phyloP scores from a whole-genome alignment of 2,888 invertebrate species.

The Drosophila histrio region DNA sequence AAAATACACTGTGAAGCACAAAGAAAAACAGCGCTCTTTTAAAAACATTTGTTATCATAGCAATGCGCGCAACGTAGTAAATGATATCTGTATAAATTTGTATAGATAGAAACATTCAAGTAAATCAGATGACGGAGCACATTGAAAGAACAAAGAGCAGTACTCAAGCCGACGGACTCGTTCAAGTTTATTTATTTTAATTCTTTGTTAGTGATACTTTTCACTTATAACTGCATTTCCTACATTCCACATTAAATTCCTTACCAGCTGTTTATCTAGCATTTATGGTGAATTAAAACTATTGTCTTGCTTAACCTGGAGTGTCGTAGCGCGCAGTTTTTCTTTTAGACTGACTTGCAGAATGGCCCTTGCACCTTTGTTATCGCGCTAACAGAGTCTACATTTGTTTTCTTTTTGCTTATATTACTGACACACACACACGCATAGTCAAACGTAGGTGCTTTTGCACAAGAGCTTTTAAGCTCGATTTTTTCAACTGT shows the following conservation, averaged over 20 bases:
- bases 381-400: slow-evolving; percentile 11
- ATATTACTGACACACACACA: neutral
- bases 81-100: no score
- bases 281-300: slow-evolving; percentile 2
- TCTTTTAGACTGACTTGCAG: slow-evolving; percentile 27
- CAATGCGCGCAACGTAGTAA: no score
- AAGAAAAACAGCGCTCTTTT: no score
- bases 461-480: slow-evolving; percentile 8
- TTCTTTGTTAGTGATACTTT: neutral
- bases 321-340: slow-evolving; percentile 10
- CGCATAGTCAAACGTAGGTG: neutral
- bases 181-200: neutral
- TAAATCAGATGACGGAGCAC: neutral
- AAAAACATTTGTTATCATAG: slow-evolving; percentile 11
- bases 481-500: slow-evolving; percentile 10
- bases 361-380: slow-evolving; percentile 26
- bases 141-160: slow-evolving; percentile 30
- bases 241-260: neutral
- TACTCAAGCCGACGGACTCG: neutral
- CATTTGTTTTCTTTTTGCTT: slow-evolving; percentile 34
- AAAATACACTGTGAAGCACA: slow-evolving; percentile 7
- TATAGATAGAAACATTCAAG: neutral
- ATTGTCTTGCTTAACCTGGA: slow-evolving; percentile 8
- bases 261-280: slow-evolving; percentile 12
- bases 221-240: neutral